phyloP scores from a whole-genome alignment of 2,888 invertebrate genomes.

The Dicycla oo region DNA sequence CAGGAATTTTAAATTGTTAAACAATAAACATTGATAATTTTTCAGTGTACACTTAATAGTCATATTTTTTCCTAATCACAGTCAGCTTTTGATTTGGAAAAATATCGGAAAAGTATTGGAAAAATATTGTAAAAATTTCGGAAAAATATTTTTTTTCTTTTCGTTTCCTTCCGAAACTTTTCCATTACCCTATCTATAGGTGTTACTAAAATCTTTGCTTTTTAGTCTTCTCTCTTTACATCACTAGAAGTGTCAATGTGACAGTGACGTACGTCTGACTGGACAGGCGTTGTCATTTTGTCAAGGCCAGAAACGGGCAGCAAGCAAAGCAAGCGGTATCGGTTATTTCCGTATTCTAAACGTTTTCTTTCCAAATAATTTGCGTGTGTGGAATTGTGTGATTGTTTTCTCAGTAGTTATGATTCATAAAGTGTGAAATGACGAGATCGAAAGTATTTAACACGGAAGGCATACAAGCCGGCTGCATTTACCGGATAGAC shows the following conservation, averaged over 20 bases:
- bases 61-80: too few species aligned
- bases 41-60: too few species aligned
- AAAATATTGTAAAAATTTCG: too few species aligned
- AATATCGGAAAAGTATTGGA: too few species aligned
- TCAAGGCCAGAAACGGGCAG: neutral
- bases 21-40: too few species aligned
- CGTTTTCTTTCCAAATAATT: slow-evolving; percentile 1
- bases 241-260: slow-evolving; percentile 10
- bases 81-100: too few species aligned
- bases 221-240: neutral
- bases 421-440: slow-evolving; percentile 70
- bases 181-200: too few species aligned
- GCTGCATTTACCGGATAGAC: slow-evolving; percentile 89
- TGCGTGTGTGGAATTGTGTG: slow-evolving; percentile 11
- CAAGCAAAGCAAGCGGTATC: neutral
- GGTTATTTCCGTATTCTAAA: neutral
- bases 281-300: too few species aligned
- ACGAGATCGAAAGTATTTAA: slow-evolving; percentile 74
- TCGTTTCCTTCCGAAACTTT: too few species aligned
- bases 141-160: too few species aligned
- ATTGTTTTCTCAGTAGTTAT: slow-evolving; percentile 26
- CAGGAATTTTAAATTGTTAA: too few species aligned
- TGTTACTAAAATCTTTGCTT: neutral
- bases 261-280: slow-evolving; percentile 30
- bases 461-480: slow-evolving; percentile 77